phyloP scores from a whole-genome alignment of 2,113 vertebrate genomes.

The Oreochromis aureus region DNA sequence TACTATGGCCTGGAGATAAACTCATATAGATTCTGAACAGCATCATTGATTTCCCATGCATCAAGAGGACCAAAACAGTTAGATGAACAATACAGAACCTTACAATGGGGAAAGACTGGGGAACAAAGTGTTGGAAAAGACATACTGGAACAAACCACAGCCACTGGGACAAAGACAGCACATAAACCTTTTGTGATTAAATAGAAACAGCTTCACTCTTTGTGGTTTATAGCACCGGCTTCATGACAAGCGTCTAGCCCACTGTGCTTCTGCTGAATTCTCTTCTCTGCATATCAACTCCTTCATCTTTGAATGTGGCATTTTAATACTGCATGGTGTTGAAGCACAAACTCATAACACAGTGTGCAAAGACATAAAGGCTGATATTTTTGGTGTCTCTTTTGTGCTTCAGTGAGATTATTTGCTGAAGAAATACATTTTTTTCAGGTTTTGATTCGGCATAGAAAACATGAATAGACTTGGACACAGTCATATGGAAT shows the following conservation, averaged over 20 bases:
- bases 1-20: constrained; percentile 63
- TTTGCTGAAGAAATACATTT: constrained; percentile 16
- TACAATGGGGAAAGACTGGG: background rate
- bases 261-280: constrained; percentile 8
- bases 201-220: constrained; percentile 13
- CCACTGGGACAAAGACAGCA: constrained; percentile 12
- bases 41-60: constrained; percentile 59
- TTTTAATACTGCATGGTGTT: constrained; percentile 13
- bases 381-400: constrained; percentile 24
- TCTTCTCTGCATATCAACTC: constrained; percentile 38
- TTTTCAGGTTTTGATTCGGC: background rate
- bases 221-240: background rate
- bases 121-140: background rate
- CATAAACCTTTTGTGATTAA: constrained; percentile 35
- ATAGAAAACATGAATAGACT: background rate
- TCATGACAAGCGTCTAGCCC: constrained; percentile 16
- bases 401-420: background rate
- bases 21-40: constrained; percentile 36
- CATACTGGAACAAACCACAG: constrained; percentile 15
- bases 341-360: constrained; percentile 27
- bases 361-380: constrained; percentile 26
- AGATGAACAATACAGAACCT: background rate
- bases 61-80: constrained; percentile 29
- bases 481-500: background rate
- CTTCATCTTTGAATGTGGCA: constrained; percentile 47